phyloP scores from a whole-genome alignment of 2,888 invertebrate species.

The Cantharis rufa region DNA sequence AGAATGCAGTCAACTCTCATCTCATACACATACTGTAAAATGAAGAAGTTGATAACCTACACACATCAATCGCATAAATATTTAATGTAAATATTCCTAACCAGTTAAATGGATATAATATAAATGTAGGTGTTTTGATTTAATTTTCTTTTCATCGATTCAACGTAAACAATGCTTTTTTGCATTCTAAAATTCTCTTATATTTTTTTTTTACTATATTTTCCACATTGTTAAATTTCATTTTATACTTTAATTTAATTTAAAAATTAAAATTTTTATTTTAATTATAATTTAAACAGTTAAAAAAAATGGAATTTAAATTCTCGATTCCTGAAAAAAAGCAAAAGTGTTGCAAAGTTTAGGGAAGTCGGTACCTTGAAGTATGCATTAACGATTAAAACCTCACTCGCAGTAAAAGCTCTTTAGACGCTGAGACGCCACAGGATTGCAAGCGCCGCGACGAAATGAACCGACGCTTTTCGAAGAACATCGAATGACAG shows the following conservation, averaged over 20 bases:
- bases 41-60: background rate
- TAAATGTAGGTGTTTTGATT: background rate
- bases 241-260: too few relatives aligned
- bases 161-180: background rate
- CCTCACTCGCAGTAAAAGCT: conserved; percentile 28
- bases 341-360: conserved; percentile 5
- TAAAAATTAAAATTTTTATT: too few relatives aligned
- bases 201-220: too few relatives aligned
- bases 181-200: too few relatives aligned
- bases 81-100: too few relatives aligned
- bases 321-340: background rate
- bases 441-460: conserved; percentile 34
- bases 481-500: conserved; percentile 40
- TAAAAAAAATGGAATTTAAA: too few relatives aligned
- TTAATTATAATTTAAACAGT: too few relatives aligned
- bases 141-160: background rate
- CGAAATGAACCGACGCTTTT: conserved; percentile 29
- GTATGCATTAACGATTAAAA: conserved; percentile 28
- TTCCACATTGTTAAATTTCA: too few relatives aligned
- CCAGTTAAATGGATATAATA: too few relatives aligned
- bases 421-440: conserved; percentile 33
- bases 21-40: background rate
- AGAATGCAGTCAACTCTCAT: background rate
- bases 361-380: conserved; percentile 9
- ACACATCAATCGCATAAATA: background rate